Evolutionary conservation across 2,797 vertebrate genomes (phyloP).

Genomic region (Lophotriccus pileatus): DNA sequence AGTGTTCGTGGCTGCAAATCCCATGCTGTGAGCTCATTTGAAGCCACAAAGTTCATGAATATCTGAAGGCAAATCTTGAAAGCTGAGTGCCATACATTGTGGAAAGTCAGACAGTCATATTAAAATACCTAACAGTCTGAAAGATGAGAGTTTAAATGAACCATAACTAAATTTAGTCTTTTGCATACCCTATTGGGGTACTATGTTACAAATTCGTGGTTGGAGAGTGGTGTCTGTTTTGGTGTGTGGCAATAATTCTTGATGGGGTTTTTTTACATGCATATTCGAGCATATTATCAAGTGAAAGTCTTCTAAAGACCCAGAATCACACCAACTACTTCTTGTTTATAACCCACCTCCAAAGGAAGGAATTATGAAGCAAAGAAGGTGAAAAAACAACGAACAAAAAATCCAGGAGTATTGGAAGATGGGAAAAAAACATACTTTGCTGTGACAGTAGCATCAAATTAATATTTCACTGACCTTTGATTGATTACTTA

Average conservation of each 20-base stretch:
- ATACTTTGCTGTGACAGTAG: not conserved
- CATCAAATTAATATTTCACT: not conserved
- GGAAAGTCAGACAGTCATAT: not conserved
- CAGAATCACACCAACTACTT: rapidly evolving
- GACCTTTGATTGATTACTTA: not conserved
- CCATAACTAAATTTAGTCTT: not conserved
- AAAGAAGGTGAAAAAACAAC: not conserved
- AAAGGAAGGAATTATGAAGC: not conserved
- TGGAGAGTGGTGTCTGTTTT: not conserved
- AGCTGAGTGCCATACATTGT: not conserved
- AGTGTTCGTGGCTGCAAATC: not conserved
- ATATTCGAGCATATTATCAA: not conserved
- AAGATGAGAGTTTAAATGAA: not conserved
- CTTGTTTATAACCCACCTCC: not conserved
- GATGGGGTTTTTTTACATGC: not conserved
- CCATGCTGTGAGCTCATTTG: not conserved
- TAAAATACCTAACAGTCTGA: not conserved
- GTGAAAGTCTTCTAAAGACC: not conserved
- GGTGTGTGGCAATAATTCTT: not conserved
- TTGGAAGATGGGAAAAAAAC: not conserved
- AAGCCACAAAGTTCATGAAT: not conserved
- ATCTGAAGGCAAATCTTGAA: not conserved
- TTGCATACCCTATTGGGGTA: not conserved
- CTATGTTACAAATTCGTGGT: not conserved
- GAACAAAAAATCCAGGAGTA: not conserved